Conservation (phyloP, 1,140 invertebrate species). For the Bathynomus jamesi region DNA sequence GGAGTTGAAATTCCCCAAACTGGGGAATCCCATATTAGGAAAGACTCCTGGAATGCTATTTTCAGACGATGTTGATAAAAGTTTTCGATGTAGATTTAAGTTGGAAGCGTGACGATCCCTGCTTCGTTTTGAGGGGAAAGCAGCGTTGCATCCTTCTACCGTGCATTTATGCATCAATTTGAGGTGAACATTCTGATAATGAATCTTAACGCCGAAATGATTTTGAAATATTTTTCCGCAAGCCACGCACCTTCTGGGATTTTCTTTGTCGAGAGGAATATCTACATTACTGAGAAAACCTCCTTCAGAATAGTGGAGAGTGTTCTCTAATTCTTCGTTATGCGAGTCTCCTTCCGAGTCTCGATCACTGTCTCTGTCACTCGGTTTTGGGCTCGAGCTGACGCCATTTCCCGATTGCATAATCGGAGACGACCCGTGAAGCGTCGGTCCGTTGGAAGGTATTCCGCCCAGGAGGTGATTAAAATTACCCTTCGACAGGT, state of each 20-base stretch:
- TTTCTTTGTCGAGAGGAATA: conserved; percentile 75
- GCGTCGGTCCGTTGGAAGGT: too few relatives aligned
- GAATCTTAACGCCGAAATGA: conserved; percentile 88
- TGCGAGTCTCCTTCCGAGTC: conserved; percentile 36
- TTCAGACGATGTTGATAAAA: conserved; percentile 64
- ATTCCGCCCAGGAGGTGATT: conserved; percentile 49
- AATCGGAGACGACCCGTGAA: conserved; percentile 40
- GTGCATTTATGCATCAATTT: conserved; percentile 94
- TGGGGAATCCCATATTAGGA: conserved; percentile 39
- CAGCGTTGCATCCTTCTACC: conserved; percentile 89
- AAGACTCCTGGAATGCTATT: conserved; percentile 26
- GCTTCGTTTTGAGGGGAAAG: conserved; percentile 89
- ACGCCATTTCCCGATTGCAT: conserved; percentile 42
- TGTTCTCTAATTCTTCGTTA: conserved; percentile 39
- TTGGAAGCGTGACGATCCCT: conserved; percentile 89
- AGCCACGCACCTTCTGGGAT: conserved; percentile 75
- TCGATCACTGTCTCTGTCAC: conserved; percentile 29
- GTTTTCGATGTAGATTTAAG: conserved; percentile 78
- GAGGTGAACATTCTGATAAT: conserved; percentile 91
- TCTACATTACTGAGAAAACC: conserved; percentile 36
- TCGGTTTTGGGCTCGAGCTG: conserved; percentile 36
- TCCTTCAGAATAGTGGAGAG: conserved; percentile 33
- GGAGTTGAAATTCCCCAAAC: conserved; percentile 46
- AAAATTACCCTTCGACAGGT: conserved; percentile 67
- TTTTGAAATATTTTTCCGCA: conserved; percentile 92